A percentile compares a stretch with the other conserved stretches of the same genome.
phyloP scores from a whole-genome alignment of 2,113 vertebrate species.

The Zingel zingel region DNA sequence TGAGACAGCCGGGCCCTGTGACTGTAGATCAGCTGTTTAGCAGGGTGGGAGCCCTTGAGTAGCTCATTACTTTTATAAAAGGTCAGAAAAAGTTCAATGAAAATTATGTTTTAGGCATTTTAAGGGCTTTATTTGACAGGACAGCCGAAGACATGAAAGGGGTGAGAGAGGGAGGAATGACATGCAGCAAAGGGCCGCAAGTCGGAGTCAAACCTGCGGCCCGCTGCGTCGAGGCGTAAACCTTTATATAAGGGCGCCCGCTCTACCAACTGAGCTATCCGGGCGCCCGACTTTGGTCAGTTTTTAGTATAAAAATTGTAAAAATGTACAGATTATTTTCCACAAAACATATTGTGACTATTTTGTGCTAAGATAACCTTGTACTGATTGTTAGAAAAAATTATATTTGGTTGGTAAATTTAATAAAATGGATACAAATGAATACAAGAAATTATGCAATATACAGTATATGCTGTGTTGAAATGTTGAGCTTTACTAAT shows the following conservation, averaged over 20 bases:
- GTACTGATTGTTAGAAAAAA: not conserved
- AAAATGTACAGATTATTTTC: not conserved
- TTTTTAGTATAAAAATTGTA: not conserved
- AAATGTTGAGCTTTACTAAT: not conserved
- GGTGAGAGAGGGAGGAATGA: too few species aligned
- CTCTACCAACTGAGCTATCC: too few species aligned
- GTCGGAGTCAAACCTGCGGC: too few species aligned
- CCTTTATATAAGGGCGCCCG: too few species aligned
- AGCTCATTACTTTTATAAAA: not conserved
- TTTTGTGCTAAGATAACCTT: not conserved
- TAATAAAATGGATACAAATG: not conserved
- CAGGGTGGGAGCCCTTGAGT: not conserved
- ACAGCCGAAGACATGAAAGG: too few species aligned
- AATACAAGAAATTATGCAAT: not conserved
- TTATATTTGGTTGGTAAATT: not conserved
- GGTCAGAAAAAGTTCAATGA: not conserved
- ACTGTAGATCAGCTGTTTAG: constrained; percentile 29
- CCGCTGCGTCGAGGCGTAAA: too few species aligned
- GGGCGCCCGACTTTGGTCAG: too few species aligned
- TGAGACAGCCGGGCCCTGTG: not conserved
- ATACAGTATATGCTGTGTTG: not conserved
- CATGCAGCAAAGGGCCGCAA: too few species aligned
- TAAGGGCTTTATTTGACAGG: too few species aligned
- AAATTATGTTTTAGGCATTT: not conserved
- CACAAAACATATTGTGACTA: not conserved